Base-by-base conservation (phyloP, 2,888 invertebrate genomes). In the Serrognathus titanus region DNA sequence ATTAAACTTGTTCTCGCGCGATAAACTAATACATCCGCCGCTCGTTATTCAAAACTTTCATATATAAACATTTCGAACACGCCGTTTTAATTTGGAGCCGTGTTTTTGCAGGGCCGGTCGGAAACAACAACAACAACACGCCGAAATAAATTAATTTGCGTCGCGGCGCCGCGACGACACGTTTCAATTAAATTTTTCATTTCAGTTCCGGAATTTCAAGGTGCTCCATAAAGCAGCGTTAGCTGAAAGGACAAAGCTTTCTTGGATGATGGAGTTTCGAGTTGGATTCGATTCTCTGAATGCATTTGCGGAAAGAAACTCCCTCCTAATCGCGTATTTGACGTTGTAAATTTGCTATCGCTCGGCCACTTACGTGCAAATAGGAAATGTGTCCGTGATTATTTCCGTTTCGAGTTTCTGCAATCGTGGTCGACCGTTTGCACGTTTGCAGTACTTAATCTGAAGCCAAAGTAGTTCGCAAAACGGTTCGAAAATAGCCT, bases 121-220 rank as follows among this genome's bases (percentile, higher is more conserved):
- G 31, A 24, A 12, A 55, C 43, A 55, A 55, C 45, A 20, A 37
- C 41, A 53, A 16, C 39, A 39, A 39, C 40, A 24, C 10, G 24
- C 13, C 39, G 10, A 47, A 47, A 12, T 39, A 37, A 47, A 48
- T 48, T 47, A 47, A 47, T 2, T 20, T 3, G 11, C 5, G 37
- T 9, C n/a, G 10, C n/a, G 20, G 12, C 16, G 31, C 16, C 5
- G 24, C 11, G 31, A 16, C 4, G 47, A 52, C 47, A 47, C 10
- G 46, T 47, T 46, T 47, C 39, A 53, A 53, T 53, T 53, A 53
- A 53, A 53, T 53, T 53, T 53, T 13, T 31, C 53, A 53, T 53
- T 53, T 16, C 16, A 3, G 16, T 16, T 16, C 16, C 16, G 16
- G 16, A 16, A 16, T 16, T 16, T 47, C 48, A 53, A 47, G 39